These are phyloP conservation scores for Ganaspis sp. DNA, from an alignment of 1,140 invertebrate genomes.

Conservation along the genomic window DNA sequence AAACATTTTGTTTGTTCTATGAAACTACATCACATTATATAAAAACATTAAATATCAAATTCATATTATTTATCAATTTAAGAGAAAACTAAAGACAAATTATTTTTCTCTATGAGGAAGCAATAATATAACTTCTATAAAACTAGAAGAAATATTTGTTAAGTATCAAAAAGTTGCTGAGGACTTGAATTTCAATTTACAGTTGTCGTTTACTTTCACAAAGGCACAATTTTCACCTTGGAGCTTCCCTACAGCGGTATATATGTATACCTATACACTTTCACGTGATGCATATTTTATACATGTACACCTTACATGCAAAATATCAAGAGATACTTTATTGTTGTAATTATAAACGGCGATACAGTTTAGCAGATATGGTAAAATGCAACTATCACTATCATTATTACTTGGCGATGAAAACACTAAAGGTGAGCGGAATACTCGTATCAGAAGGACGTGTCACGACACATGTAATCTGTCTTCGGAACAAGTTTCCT, in stretches of 20 bases:
- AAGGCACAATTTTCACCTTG: slow-evolving; percentile 8
- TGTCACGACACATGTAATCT: slow-evolving; percentile 20
- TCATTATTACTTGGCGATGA: slow-evolving; percentile 9
- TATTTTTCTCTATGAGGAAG: no score
- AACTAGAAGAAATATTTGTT: no score
- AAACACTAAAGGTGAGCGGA: not conserved
- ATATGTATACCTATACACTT: not conserved
- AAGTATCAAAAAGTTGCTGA: no score
- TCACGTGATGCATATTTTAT: not conserved
- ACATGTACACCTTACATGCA: not conserved
- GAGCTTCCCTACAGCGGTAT: not conserved
- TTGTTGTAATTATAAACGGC: not conserved
- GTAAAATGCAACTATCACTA: not conserved
- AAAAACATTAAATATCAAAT: no score
- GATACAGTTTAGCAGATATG: slow-evolving; percentile 1
- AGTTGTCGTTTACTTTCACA: slow-evolving; percentile 7
- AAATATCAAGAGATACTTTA: not conserved
- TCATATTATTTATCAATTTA: no score
- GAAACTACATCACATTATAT: no score
- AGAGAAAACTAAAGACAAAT: no score
- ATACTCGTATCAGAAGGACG: not conserved
- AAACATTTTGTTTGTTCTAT: no score
- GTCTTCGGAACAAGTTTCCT: slow-evolving; percentile 12
- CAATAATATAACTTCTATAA: no score
- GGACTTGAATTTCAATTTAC: not conserved